These are phyloP conservation scores for Drosophila cognata DNA, from an alignment of 2,888 invertebrate genomes.

Conservation along the genomic window DNA sequence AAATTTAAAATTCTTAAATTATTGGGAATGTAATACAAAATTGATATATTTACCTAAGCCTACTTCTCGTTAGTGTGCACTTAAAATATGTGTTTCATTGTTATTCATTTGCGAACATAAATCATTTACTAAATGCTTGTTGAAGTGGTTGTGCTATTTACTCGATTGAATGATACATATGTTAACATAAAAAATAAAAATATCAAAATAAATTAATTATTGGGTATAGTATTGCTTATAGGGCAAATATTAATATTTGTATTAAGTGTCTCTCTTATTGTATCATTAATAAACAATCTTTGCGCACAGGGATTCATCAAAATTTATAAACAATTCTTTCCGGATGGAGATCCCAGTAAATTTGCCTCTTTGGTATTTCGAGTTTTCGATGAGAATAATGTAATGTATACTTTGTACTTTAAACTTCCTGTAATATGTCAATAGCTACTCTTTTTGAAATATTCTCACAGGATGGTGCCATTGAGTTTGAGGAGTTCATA, in stretches of 20 bases:
- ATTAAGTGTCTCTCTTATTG: conserved; percentile 1
- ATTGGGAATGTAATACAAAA: not conserved
- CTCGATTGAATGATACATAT: not conserved
- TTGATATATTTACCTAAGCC: not conserved
- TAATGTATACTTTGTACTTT: conserved; percentile 86
- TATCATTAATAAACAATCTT: not conserved
- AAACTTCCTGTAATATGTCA: conserved; percentile 86
- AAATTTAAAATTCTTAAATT: not conserved
- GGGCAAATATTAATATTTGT: not conserved
- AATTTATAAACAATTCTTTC: conserved; percentile 99
- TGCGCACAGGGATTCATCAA: conserved; percentile 96
- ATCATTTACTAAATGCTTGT: not conserved
- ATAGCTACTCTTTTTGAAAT: not conserved
- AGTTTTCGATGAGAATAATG: conserved; percentile 99
- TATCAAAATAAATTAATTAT: not conserved
- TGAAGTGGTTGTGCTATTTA: not conserved
- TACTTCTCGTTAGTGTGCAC: not conserved
- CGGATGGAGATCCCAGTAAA: conserved; percentile 99
- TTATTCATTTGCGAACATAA: not conserved
- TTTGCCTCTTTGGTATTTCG: conserved; percentile 99
- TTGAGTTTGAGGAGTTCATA: conserved; percentile 99
- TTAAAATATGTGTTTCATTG: not conserved
- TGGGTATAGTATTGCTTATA: not conserved
- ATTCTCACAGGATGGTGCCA: conserved; percentile 94
- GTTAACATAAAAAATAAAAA: not conserved